Conservation (phyloP, 2,888 invertebrate species). For the Troglohyphantes excavatus region DNA sequence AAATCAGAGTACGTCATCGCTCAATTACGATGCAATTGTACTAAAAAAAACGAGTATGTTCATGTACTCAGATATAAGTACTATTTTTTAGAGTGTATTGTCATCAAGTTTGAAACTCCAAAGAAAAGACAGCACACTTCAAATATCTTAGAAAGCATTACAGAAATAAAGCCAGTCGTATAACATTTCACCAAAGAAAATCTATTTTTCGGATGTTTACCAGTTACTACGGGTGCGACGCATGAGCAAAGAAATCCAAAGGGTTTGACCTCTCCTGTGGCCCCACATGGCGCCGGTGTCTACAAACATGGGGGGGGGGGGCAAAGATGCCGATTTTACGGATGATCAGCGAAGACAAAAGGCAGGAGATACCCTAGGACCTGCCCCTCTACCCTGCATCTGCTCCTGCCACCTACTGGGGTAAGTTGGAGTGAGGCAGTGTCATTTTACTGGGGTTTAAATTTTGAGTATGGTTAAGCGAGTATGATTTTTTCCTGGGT, state of each 20-base stretch:
- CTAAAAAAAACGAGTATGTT: no score
- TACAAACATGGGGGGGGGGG: constrained; percentile 1
- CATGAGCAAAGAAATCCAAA: not conserved
- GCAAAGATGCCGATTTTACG: constrained; percentile 13
- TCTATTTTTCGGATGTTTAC: not conserved
- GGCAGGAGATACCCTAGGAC: not conserved
- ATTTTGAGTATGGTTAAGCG: not conserved
- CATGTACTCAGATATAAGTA: no score
- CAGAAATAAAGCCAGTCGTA: no score
- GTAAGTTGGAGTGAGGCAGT: not conserved
- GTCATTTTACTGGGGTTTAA: not conserved
- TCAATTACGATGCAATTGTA: no score
- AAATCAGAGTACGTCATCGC: no score
- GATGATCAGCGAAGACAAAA: constrained; percentile 13
- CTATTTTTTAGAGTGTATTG: no score
- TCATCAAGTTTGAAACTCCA: no score
- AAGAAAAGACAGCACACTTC: no score
- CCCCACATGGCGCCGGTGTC: constrained; percentile 39
- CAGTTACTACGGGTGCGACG: not conserved
- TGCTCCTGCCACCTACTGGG: not conserved
- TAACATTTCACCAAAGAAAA: not conserved
- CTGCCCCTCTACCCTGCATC: not conserved
- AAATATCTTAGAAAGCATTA: no score
- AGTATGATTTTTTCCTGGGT: no score
- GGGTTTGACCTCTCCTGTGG: constrained; percentile 22